Evolutionary conservation across 2,113 vertebrate species (phyloP), one percentile per base, ranked within the genome.

Genomic region (Numida meleagris): DNA sequence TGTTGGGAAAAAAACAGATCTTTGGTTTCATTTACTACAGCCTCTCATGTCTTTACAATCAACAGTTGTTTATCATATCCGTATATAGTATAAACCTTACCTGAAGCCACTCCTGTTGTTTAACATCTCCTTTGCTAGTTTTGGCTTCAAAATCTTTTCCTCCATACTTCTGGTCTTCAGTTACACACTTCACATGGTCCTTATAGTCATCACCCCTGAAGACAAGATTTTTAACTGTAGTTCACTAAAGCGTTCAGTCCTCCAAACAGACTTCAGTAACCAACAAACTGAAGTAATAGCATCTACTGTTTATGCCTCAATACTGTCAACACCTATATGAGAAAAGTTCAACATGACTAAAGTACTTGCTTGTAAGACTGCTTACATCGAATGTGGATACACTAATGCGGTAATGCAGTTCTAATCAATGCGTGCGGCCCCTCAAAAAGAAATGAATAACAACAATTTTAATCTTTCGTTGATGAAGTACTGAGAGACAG

Each of bases 91-190:
- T 6, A 74, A 77, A 40, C 10, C 13, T 48, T 96, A 99, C 99
- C 98, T 99, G 98, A 65, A 99, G 97, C 99, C 99, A 99, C 6
- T 98, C 98, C 95, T 99, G 98, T 95, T 99, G 99, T 74, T 99
- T 99, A 43, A 98, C 92, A 20, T 99, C 99, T 16, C 99, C 99
- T 97, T 99, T 99, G 85, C 97, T 98, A 19, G 98, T 92, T 95
- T 99, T 99, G 2, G 97, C 98, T 95, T 99, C 99, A 55, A 97
- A 99, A 33, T 97, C 98, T 96, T 99, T 99, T 31, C 99, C 99
- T 25, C 99, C 99, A 0, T 99, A 99, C 83, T 99, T 99, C 97
- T 99, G 98, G 74, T 99, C 98, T 93, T 99, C 99, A 23, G 98
- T 99, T 65, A 99, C 90, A 2, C 99, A 99, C 67, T 97, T 99